phyloP scores from a whole-genome alignment of 2,888 invertebrate species.

The Arrhopalites spinosus region DNA sequence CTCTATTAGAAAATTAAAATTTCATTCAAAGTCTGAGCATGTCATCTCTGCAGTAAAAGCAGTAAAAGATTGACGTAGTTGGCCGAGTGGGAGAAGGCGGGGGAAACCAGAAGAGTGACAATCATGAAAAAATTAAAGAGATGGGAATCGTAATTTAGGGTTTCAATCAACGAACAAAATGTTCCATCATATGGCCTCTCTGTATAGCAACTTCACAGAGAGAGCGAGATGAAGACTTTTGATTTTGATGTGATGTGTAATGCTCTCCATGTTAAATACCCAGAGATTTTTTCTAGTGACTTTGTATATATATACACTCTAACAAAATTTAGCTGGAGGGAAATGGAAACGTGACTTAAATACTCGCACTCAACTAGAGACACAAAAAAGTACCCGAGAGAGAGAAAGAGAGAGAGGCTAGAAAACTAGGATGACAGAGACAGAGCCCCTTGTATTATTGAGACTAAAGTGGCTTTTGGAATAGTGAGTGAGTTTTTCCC shows the following conservation, averaged over 20 bases:
- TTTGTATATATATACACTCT: background rate
- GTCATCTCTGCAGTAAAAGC: too few relatives aligned
- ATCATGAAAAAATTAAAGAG: too few relatives aligned
- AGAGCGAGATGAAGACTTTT: background rate
- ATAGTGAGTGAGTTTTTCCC: background rate
- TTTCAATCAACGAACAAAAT: background rate
- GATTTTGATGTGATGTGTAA: background rate
- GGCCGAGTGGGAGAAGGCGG: too few relatives aligned
- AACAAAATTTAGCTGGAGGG: background rate
- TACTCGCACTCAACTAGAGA: background rate
- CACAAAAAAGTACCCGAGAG: background rate
- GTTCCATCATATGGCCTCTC: background rate
- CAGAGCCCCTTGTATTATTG: background rate
- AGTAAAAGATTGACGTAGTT: background rate
- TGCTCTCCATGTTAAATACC: background rate
- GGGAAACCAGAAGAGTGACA: too few relatives aligned
- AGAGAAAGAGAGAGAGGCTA: background rate
- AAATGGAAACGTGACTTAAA: constrained; percentile 7
- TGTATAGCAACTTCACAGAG: too few relatives aligned
- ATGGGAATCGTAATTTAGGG: background rate
- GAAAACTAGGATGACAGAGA: background rate
- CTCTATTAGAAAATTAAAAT: background rate
- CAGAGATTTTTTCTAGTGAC: background rate
- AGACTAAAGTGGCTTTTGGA: background rate
- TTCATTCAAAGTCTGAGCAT: too few relatives aligned